Base-by-base conservation (phyloP, 2,888 invertebrate genomes). In the Morpho helenor region DNA sequence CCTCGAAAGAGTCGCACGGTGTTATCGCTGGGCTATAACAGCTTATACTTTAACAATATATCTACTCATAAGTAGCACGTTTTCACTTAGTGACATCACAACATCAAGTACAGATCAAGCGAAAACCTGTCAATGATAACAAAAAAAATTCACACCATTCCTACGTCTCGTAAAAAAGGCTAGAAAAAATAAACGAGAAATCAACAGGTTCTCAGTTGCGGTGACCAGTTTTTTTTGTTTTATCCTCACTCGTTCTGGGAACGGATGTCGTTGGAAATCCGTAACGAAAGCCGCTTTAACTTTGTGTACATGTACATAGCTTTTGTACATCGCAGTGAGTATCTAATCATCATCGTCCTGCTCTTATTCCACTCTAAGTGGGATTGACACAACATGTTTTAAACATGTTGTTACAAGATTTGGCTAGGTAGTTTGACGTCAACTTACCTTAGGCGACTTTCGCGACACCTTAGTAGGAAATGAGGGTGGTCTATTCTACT, bases 231-330 rank as follows among this genome's bases (percentile, higher is more conserved):
- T 50, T 49, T 46, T 74, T 78, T 78, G 72, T 80, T 74, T 68
- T 72, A 68, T 68, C 73, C 74, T 71, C 80, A 78, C 80, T 82
- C 82, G 81, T 85, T 84, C 84, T 87, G 87, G 79, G 87, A 88
- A 87, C 87, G 87, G 87, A 88, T 87, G 85, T 81, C 71, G 70
- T 69, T 71, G 73, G 79, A 47, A 80, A 82, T 79, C 82, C 82
- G 82, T 78, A 82, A 57, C 51, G 55, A 52, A 60, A 53, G 40
- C 9, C 51, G 52, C 52, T 49, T 55, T 50, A 51, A 31, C 8
- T 43, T n/a, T 43, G 43, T 0, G 3, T 43, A 43, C 43, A 43
- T 31, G 31, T 31, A 31, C 31, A 31, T 31, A 31, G 31, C 31
- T 31, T 31, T 31, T 31, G 31, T 31, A 31, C 31, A 31, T 5